A percentile compares a stretch with the other conserved stretches of the same genome.
phyloP scores from a whole-genome alignment of 2,888 invertebrate genomes.

The Poecilus cupreus region DNA sequence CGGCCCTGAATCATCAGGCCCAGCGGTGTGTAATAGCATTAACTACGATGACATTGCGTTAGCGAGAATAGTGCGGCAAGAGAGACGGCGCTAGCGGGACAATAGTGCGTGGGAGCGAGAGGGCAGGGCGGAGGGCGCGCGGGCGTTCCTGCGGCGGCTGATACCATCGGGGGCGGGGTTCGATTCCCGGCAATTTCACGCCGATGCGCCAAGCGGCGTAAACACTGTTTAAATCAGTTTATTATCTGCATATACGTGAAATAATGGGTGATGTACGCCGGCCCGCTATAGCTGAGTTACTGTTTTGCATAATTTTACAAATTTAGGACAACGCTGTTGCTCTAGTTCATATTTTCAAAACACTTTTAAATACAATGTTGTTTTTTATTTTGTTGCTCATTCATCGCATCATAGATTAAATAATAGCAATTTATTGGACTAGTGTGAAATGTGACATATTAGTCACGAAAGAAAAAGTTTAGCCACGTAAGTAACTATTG shows the following conservation, averaged over 20 bases:
- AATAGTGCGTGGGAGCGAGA: neutral
- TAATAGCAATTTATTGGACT: too few species aligned
- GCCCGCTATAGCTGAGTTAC: slow-evolving; percentile 29
- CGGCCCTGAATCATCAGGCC: slow-evolving; percentile 44
- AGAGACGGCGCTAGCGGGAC: neutral
- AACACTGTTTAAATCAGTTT: slow-evolving; percentile 61
- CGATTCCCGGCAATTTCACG: slow-evolving; percentile 61
- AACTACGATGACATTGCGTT: slow-evolving; percentile 56
- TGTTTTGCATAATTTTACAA: slow-evolving; percentile 31
- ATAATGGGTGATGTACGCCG: slow-evolving; percentile 42
- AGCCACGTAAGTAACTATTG: too few species aligned
- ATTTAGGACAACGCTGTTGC: neutral
- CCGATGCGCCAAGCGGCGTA: slow-evolving; percentile 58
- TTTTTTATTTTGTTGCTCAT: too few species aligned
- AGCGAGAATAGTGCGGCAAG: slow-evolving; percentile 36
- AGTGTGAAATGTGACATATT: too few species aligned
- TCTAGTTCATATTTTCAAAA: neutral
- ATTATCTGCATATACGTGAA: slow-evolving; percentile 58
- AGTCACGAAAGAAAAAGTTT: too few species aligned
- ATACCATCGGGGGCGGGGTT: slow-evolving; percentile 55
- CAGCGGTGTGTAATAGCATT: slow-evolving; percentile 57
- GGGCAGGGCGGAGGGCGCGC: neutral
- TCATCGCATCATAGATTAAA: too few species aligned
- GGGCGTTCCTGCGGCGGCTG: slow-evolving; percentile 42
- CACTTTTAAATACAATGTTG: too few species aligned